Percentiles rank a stretch among this genome's conserved stretches.
These are phyloP conservation scores for Trichechus manatus DNA, from an alignment of 2,113 vertebrate genomes.

Conservation along the genomic window DNA sequence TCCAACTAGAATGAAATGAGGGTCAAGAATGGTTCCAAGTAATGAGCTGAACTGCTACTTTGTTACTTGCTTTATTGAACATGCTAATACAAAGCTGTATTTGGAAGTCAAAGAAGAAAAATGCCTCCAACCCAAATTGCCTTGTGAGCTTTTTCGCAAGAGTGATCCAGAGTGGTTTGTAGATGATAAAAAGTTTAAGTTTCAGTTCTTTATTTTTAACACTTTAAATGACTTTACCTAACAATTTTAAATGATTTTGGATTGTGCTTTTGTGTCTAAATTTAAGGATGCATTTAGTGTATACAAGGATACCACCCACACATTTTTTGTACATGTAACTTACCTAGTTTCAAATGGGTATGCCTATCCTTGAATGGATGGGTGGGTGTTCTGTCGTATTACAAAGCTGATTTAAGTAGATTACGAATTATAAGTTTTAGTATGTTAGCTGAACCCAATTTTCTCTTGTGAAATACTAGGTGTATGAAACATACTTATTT, in stretches of 20 bases:
- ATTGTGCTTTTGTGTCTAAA: not conserved
- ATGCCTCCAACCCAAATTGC: slow-evolving; percentile 67
- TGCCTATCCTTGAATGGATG: not conserved
- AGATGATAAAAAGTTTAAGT: slow-evolving; percentile 58
- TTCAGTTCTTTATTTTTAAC: slow-evolving; percentile 60
- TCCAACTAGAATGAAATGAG: slow-evolving; percentile 84
- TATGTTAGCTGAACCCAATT: not conserved
- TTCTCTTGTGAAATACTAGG: slow-evolving; percentile 43
- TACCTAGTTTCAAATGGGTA: not conserved
- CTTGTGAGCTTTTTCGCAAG: slow-evolving; percentile 61
- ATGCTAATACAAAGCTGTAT: slow-evolving; percentile 79
- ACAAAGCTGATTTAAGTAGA: slow-evolving; percentile 32
- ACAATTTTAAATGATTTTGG: slow-evolving; percentile 35
- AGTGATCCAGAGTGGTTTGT: slow-evolving; percentile 34
- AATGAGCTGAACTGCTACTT: slow-evolving; percentile 74
- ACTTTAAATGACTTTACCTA: slow-evolving; percentile 51
- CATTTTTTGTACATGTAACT: not conserved
- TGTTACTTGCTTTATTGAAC: slow-evolving; percentile 80
- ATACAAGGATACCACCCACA: not conserved
- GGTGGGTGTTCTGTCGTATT: not conserved
- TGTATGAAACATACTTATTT: not conserved
- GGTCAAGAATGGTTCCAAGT: slow-evolving; percentile 82
- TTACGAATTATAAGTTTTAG: not conserved
- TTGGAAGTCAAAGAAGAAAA: slow-evolving; percentile 72
- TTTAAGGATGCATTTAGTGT: not conserved